Evolutionary conservation across 2,113 vertebrate genomes (phyloP).

Genomic region (Austrofundulus limnaeus): DNA sequence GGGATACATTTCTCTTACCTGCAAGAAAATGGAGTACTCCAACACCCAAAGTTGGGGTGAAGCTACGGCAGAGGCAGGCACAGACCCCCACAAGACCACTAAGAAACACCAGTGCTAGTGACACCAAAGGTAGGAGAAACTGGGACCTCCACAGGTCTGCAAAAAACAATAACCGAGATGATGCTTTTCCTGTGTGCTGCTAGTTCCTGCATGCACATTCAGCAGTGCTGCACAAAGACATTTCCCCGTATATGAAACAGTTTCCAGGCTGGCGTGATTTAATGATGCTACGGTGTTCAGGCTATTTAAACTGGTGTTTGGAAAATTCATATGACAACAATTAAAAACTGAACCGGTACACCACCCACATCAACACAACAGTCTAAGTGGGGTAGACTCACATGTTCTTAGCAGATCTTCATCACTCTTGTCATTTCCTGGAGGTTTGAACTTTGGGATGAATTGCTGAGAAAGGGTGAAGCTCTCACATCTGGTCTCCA

Average conservation of each 20-base stretch:
- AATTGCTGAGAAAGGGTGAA: conserved; percentile 92
- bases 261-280: too few relatives aligned
- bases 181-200: too few relatives aligned
- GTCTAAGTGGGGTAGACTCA: conserved; percentile 70
- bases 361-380: too few relatives aligned
- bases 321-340: too few relatives aligned
- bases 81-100: conserved; percentile 90
- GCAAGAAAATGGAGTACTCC: conserved; percentile 93
- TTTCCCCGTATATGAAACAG: too few relatives aligned
- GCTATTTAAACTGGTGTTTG: too few relatives aligned
- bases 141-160: conserved; percentile 94
- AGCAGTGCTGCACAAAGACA: too few relatives aligned
- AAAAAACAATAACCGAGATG: neutral
- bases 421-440: conserved; percentile 79
- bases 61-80: conserved; percentile 92
- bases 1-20: conserved; percentile 77
- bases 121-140: conserved; percentile 92
- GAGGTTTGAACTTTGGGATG: conserved; percentile 80
- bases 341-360: too few relatives aligned
- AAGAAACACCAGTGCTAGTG: conserved; percentile 91
- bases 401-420: conserved; percentile 91
- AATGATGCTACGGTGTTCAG: too few relatives aligned
- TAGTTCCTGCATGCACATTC: too few relatives aligned
- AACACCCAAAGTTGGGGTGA: conserved; percentile 89
- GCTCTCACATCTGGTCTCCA: conserved; percentile 83